Evolutionary conservation across 2,113 vertebrate species (phyloP).

Genomic region (Zapus hudsonius): DNA sequence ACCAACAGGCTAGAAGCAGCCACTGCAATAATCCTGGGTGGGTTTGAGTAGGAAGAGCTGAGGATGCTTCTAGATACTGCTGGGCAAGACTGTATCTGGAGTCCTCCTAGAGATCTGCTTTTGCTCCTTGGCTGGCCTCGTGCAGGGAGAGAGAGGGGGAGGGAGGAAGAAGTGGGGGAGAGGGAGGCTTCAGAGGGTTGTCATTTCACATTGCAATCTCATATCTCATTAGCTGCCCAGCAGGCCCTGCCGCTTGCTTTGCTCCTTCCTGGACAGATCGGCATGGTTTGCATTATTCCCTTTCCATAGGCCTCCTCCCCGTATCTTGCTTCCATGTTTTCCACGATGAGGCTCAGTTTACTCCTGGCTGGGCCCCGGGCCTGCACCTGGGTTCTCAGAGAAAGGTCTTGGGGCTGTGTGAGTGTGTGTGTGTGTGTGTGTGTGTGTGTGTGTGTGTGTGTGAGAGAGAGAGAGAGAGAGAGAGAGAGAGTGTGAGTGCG

Average conservation of each 20-base stretch:
- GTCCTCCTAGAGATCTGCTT: background rate
- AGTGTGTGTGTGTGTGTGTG: background rate
- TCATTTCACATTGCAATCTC: constrained; percentile 74
- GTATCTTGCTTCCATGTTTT: constrained; percentile 78
- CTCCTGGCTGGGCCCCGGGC: constrained; percentile 76
- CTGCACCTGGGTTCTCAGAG: constrained; percentile 78
- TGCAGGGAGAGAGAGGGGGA: background rate
- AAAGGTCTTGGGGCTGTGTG: constrained; percentile 17
- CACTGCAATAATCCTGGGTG: background rate
- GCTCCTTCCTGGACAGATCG: constrained; percentile 57
- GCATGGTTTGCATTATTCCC: constrained; percentile 76
- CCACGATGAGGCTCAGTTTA: constrained; percentile 76
- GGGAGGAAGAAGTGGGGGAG: background rate
- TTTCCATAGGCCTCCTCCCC: constrained; percentile 52
- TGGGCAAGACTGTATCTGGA: background rate
- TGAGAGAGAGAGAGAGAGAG: background rate
- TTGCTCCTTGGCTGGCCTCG: background rate
- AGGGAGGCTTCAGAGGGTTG: constrained; percentile 32
- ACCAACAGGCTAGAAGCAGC: background rate
- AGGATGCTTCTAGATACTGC: background rate
- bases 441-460: background rate
- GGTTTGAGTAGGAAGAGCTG: background rate
- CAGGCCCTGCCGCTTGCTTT: constrained; percentile 25
- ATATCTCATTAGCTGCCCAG: constrained; percentile 69
- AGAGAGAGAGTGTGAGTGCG: constrained; percentile 21